Evolutionary conservation across 2,113 vertebrate species (phyloP).

Genomic region (Vidua macroura): DNA sequence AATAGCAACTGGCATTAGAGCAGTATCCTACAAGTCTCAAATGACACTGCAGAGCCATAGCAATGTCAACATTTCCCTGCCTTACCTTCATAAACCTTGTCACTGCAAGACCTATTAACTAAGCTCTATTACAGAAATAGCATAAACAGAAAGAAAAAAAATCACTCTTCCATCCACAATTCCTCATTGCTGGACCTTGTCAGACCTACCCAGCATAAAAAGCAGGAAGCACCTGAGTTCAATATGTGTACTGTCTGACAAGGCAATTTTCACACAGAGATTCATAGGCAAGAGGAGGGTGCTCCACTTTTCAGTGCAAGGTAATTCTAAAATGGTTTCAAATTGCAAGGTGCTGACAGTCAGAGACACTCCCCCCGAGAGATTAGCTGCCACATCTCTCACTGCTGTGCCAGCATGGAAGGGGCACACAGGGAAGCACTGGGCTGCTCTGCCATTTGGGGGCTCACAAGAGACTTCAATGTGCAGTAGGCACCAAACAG

Average conservation of each 20-base stretch:
- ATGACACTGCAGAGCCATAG: not conserved
- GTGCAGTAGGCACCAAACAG: not conserved
- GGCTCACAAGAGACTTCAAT: not conserved
- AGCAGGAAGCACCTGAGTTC: not conserved
- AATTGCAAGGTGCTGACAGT: not conserved
- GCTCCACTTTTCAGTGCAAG: not conserved
- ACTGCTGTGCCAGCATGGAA: not conserved
- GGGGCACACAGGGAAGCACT: not conserved
- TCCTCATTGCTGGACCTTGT: not conserved
- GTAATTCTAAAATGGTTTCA: not conserved
- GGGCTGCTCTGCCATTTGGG: not conserved
- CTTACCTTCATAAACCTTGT: not conserved
- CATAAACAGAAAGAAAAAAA: not conserved
- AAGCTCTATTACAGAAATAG: not conserved
- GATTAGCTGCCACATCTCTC: not conserved
- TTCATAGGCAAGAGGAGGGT: not conserved
- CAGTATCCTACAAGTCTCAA: not conserved
- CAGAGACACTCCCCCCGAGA: not conserved
- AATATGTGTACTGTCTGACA: accelerated
- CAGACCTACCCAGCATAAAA: not conserved
- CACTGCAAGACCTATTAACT: not conserved
- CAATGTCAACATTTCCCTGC: not conserved
- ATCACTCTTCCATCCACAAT: not conserved
- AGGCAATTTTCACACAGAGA: not conserved
- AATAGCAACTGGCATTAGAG: not conserved